These are phyloP conservation scores for Leptopilina myrica DNA, from an alignment of 2,888 invertebrate species.

Conservation along the genomic window DNA sequence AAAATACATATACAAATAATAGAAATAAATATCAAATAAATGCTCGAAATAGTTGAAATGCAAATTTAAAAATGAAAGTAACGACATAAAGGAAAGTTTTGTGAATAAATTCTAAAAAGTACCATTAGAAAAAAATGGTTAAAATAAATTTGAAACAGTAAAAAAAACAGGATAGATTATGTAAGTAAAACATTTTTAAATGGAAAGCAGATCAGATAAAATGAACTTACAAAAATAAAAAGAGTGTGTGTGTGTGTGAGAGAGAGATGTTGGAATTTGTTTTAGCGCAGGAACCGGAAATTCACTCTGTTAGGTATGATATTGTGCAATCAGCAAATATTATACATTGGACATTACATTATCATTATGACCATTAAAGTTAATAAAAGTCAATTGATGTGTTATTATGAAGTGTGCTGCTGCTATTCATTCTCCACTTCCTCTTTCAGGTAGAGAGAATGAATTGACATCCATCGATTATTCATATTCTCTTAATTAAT, in stretches of 20 bases:
- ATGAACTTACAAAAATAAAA: conserved; percentile 3
- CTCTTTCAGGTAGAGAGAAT: not conserved
- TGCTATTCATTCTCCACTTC: not conserved
- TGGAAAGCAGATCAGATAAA: conserved; percentile 9
- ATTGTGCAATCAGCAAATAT: conserved; percentile 7
- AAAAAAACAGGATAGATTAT: not conserved
- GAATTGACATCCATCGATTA: not conserved
- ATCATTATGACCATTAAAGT: not conserved
- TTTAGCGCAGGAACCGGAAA: conserved; percentile 20
- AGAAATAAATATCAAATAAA: no score
- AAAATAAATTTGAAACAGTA: not conserved
- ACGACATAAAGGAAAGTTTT: no score
- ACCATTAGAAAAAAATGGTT: not conserved
- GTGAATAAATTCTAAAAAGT: no score
- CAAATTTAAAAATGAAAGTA: no score
- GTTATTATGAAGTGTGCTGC: not conserved
- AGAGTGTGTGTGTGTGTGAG: no score
- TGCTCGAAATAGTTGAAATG: no score
- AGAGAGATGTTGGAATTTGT: not conserved
- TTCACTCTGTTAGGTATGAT: conserved; percentile 15
- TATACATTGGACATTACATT: not conserved
- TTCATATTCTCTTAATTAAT: not conserved
- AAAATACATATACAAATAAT: no score
- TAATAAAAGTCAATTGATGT: conserved; percentile 27
- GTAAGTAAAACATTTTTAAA: not conserved